Base-by-base conservation (phyloP, 2,888 invertebrate genomes). In the Notocelia uddmanniana region DNA sequence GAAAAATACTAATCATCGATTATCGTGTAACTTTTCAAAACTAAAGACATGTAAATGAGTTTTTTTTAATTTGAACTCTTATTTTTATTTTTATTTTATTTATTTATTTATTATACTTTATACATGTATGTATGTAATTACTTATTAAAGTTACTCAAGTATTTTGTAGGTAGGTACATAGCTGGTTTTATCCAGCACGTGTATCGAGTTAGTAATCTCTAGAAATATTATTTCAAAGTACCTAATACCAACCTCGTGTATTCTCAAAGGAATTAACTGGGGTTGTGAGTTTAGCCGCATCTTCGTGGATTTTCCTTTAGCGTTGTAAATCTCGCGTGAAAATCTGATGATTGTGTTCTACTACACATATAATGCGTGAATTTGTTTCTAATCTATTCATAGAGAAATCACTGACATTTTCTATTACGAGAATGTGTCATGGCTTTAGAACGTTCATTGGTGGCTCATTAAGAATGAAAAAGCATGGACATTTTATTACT, bases 191-290 rank as follows among this genome's bases (percentile, higher is more conserved):
- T 67, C 31, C 45, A 34, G 41, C 45, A 55, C 45, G 19, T 62
- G 45, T 62, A 55, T 54, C 52, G 45, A n/a, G 31, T 58, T 48
- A 58, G n/a, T 57, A 13, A 11, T 21, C 19, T 45, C 41, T 19
- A 58, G 50, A 48, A 70, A 64, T 41, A 59, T 66, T 63, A 69
- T 63, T 58, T 23, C 19, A 52, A 45, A 70, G 45, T 54, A n/a
- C n/a, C n/a, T n/a, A 70, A 55, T 26, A 58, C 34, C 50, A 58
- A 26, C 59, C 64, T 41, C 19, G 34, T 62, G 45, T 55, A 19
- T 62, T 55, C 41, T 48, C 50, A 34, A 19, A 58, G 58, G 34
- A 68, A 57, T 58, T 58, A 68, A 34, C 58, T 26, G 57, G 23
- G 50, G 68, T 68, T 50, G 34, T 19, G 57, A 18, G 52, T 70